Evolutionary conservation across 2,888 invertebrate genomes (phyloP), one percentile per base, ranked within the genome.

Genomic region (Aethes cnicana): DNA sequence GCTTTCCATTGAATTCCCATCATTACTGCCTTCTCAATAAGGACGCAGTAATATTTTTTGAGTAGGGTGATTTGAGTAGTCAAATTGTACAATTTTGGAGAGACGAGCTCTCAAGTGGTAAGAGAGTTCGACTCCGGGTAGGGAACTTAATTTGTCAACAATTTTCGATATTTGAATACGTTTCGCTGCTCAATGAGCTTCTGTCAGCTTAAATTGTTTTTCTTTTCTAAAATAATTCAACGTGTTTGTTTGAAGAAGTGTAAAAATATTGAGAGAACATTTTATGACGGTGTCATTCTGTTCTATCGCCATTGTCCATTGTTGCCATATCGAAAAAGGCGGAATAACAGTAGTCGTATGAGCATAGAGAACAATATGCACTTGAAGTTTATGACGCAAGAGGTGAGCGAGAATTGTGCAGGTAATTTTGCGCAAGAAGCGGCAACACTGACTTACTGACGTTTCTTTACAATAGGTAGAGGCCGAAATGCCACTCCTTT

Each of bases 101-200:
- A 78, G 79, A 77, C 75, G 70, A 77, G 67, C 77, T 80, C 80
- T 86, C 83, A 84, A 87, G 88, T 87, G 86, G 85, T 83, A 82
- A 84, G 84, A 86, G 88, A 81, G 84, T 83, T 77, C 78, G 71
- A 75, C 69, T 71, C 74, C 69, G 73, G 74, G 70, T 72, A 79
- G 87, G 88, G 88, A 85, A 85, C 84, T 88, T 89, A 87, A 88
- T 89, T 88, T 88, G 89, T 88, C 88, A 88, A 89, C 88, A 89
- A 88, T 89, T 88, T 88, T 83, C 85, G 84, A 88, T 88, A 89
- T 89, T 87, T 88, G 88, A 88, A 88, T 89, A 87, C 82, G 84
- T 86, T 86, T 82, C 81, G 77, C 79, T 82, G 85, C 76, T 85
- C 86, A 84, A 79, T 85, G 85, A 87, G 84, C 87, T 84, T 80